Conservation (phyloP, 2,888 invertebrate genomes). For the Acleris emargana region DNA sequence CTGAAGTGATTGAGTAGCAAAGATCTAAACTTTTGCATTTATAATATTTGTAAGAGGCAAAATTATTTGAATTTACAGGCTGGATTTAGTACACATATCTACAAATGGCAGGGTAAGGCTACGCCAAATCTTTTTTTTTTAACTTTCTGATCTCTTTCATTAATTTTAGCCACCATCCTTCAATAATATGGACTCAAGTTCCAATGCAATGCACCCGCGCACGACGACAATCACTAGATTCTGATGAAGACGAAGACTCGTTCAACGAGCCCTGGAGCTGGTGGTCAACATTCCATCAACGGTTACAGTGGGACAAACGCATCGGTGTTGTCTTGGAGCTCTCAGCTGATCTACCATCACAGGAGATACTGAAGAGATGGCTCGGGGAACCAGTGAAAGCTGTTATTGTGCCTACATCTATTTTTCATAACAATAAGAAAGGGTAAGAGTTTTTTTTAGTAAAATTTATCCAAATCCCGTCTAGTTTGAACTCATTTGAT, state of each 20-base stretch:
- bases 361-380: constrained; percentile 91
- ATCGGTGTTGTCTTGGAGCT: constrained; percentile 91
- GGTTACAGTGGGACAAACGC: constrained; percentile 80
- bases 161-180: constrained; percentile 62
- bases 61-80: too few species aligned
- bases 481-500: too few species aligned
- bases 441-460: constrained; percentile 85
- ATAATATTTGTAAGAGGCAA: too few species aligned
- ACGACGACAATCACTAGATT: constrained; percentile 55
- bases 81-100: too few species aligned
- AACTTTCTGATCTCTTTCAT: not conserved
- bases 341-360: constrained; percentile 90
- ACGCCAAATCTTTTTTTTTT: too few species aligned
- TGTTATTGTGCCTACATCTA: constrained; percentile 90
- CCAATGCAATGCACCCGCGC: constrained; percentile 82
- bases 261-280: constrained; percentile 90
- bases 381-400: constrained; percentile 96
- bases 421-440: constrained; percentile 95
- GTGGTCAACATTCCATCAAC: constrained; percentile 90
- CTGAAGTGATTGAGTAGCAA: too few species aligned
- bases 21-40: too few species aligned
- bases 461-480: not conserved
- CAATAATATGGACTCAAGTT: constrained; percentile 87
- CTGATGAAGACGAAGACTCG: constrained; percentile 68
- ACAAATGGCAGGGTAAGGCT: too few species aligned